Base-by-base conservation (phyloP, 2,797 vertebrate genomes). In the Psittacula echo region DNA sequence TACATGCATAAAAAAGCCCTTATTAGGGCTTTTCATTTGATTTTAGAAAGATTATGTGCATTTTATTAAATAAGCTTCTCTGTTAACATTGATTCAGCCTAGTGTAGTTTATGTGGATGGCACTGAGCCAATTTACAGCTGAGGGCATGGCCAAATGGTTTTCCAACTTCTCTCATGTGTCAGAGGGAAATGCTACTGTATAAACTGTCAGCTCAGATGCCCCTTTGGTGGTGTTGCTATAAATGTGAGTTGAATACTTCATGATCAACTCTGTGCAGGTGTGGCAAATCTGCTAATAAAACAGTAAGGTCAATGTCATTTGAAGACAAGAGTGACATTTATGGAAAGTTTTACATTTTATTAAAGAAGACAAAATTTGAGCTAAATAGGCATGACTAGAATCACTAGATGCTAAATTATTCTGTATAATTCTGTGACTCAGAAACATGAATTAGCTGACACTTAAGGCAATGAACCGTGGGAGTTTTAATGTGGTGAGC, bases 401-500 rank as follows among this genome's bases (percentile, higher is more conserved):
- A 96, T 70, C 42, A 87, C 50, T 92, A 58, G 62, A 84, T 66
- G 48, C 24, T 93, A 93, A 96, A 95, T 94, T 94, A 93, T 95
- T 96, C 44, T 11, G 23, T 61, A 56, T 73, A 78, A 51, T 93
- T 96, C 53, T 93, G 34, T 79, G 76, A 82, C 88, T 94, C 85
- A 66, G 87, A 96, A 97, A 94, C 58, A 73, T 7, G 30, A 94
- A 97, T 95, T 94, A 93, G 72, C n/a, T 90, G 42, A 60, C 83
- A 84, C 94, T 94, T 4, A 9, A 61, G 85, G 82, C 87, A 96
- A 56, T 53, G 54, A 89, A 60, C 66, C 60, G 79, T 50, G 90
- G 51, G 96, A 94, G 58, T 89, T 96, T 95, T 95, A 94, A 94
- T 83, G 65, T 72, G 68, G 64, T 94, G 96, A 88, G 30, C 94